phyloP scores from a whole-genome alignment of 2,113 vertebrate genomes.

The Nipponia nippon region DNA sequence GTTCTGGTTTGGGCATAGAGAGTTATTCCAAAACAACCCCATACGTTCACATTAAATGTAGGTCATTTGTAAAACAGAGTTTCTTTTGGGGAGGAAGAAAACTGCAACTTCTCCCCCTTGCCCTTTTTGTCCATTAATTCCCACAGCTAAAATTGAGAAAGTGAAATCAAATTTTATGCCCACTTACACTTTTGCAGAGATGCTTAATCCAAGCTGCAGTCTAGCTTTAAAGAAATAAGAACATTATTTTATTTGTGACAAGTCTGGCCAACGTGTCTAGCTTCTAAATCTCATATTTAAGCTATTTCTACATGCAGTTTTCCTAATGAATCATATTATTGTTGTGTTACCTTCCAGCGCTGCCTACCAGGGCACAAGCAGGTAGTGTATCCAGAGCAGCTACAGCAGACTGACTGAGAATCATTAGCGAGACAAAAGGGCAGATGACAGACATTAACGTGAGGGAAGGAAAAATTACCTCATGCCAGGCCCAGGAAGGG shows the following conservation, averaged over 20 bases:
- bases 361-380: neutral
- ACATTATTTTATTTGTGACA: neutral
- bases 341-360: neutral
- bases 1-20: neutral
- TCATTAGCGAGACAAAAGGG: neutral
- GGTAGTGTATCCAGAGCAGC: neutral
- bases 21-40: neutral
- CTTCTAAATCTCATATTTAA: constrained; percentile 13
- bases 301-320: neutral
- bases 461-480: neutral
- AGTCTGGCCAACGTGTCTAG: neutral
- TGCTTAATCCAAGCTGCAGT: neutral
- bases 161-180: neutral
- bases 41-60: accelerated
- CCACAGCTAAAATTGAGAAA: neutral
- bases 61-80: neutral
- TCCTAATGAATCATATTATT: neutral
- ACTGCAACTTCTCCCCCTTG: neutral
- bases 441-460: constrained; percentile 6
- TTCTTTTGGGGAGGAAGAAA: neutral
- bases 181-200: neutral
- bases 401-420: constrained; percentile 9
- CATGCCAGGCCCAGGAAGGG: neutral
- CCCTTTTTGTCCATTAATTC: neutral
- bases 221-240: neutral